These are phyloP conservation scores for Eulithis testata DNA, from an alignment of 2,888 invertebrate species.

Conservation along the genomic window DNA sequence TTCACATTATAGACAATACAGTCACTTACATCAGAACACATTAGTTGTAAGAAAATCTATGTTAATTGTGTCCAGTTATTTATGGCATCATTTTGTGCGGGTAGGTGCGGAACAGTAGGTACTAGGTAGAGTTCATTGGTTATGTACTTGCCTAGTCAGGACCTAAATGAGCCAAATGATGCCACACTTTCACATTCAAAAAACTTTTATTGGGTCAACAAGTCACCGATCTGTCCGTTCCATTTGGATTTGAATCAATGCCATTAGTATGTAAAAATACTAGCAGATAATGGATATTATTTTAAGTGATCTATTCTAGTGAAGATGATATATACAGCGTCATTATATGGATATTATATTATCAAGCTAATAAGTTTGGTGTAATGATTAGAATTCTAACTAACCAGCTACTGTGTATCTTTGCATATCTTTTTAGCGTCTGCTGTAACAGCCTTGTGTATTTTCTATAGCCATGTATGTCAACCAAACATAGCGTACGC, in stretches of 20 bases:
- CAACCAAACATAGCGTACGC: too few relatives aligned
- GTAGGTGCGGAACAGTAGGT: too few relatives aligned
- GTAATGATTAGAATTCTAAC: constrained; percentile 13
- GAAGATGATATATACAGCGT: too few relatives aligned
- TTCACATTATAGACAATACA: too few relatives aligned
- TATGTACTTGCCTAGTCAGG: too few relatives aligned
- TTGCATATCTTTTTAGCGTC: constrained; percentile 23
- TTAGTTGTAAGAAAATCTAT: too few relatives aligned
- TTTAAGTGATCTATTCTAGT: too few relatives aligned
- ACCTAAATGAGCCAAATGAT: too few relatives aligned
- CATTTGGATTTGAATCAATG: constrained; percentile 3
- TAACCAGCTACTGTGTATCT: constrained; percentile 13
- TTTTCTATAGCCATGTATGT: background rate
- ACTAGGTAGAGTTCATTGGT: too few relatives aligned
- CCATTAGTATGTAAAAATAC: constrained; percentile 11
- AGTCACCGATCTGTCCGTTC: background rate
- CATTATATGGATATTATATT: constrained; percentile 17
- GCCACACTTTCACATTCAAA: background rate
- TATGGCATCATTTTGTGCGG: too few relatives aligned
- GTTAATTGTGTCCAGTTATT: too few relatives aligned
- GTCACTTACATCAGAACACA: too few relatives aligned
- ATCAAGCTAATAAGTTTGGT: constrained; percentile 8
- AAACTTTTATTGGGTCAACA: background rate
- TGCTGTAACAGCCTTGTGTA: constrained; percentile 7
- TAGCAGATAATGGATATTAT: constrained; percentile 13